A percentile compares a stretch with the other conserved stretches of the same genome.
phyloP scores from a whole-genome alignment of 2,113 vertebrate genomes.

The Theropithecus gelada region DNA sequence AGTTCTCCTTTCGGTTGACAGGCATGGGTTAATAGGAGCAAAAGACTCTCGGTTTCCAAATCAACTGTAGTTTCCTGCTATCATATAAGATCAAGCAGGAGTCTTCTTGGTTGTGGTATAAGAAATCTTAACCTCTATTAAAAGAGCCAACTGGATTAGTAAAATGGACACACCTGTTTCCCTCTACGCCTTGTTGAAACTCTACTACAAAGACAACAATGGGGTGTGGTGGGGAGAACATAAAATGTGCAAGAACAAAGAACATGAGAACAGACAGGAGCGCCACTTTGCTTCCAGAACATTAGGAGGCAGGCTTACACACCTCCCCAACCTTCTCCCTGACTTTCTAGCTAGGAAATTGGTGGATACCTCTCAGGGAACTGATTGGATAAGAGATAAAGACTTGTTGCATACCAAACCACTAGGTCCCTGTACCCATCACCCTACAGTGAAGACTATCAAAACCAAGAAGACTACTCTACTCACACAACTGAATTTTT shows the following conservation, averaged over 20 bases:
- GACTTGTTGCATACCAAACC: neutral
- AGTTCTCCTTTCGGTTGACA: constrained; percentile 4
- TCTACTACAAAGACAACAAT: neutral
- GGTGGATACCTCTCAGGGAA: neutral
- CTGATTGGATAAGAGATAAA: neutral
- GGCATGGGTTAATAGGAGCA: neutral
- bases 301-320: neutral
- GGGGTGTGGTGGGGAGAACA: neutral
- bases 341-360: neutral
- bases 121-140: neutral
- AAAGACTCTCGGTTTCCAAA: neutral
- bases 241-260: constrained; percentile 16
- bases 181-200: neutral
- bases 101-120: neutral
- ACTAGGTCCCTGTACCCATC: neutral
- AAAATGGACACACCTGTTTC: neutral
- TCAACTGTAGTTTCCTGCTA: neutral
- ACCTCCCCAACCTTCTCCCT: neutral
- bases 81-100: neutral
- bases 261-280: neutral
- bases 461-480: neutral
- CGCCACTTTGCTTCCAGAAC: neutral
- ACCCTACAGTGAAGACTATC: neutral
- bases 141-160: neutral
- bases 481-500: neutral